These are phyloP conservation scores for Sinodicranocentrus sp. DNA, from an alignment of 2,888 invertebrate species.

Conservation along the genomic window DNA sequence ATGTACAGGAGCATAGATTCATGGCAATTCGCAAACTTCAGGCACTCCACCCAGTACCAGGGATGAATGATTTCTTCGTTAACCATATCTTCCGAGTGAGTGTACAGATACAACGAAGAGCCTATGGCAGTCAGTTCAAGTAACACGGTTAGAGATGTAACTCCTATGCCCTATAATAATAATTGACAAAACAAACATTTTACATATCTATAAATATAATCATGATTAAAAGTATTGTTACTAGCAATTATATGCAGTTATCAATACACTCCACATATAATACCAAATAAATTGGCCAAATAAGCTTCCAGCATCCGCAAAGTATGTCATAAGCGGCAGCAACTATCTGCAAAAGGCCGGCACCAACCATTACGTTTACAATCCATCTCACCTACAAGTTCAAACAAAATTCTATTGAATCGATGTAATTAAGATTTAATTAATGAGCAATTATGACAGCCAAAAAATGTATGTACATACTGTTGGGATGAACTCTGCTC, in stretches of 20 bases:
- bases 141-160: conserved; percentile 55
- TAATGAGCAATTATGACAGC: not conserved
- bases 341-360: conserved; percentile 68
- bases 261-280: no score
- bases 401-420: not conserved
- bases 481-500: conserved; percentile 33
- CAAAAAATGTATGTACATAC: conserved; percentile 4
- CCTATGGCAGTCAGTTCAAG: conserved; percentile 70
- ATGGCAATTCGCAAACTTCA: conserved; percentile 48
- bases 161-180: conserved; percentile 51
- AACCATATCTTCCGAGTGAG: conserved; percentile 45
- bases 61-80: conserved; percentile 69
- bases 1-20: conserved; percentile 64
- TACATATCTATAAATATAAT: no score
- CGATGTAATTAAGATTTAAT: not conserved
- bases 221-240: not conserved
- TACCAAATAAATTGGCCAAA: conserved; percentile 66
- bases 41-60: conserved; percentile 74
- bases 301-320: conserved; percentile 67
- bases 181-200: no score
- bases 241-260: no score
- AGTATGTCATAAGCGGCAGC: conserved; percentile 71
- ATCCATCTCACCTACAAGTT: conserved; percentile 53
- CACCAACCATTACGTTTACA: conserved; percentile 69
- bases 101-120: conserved; percentile 57